Base-by-base conservation (phyloP, 1,140 invertebrate genomes). In the Lasioglossum baleicum region DNA sequence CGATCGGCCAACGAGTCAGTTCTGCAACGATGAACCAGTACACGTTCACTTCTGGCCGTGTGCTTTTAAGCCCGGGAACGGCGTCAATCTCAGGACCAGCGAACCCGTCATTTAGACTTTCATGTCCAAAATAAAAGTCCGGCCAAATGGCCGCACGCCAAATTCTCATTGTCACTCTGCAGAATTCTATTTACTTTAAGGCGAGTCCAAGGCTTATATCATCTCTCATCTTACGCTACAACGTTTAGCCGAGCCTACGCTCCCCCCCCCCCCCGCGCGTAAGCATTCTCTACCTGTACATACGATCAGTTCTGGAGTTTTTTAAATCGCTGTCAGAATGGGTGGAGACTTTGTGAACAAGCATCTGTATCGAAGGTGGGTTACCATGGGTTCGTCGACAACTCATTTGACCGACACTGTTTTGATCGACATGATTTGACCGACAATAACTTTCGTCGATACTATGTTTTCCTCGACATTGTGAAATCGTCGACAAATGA, bases 61-160 rank as follows among this genome's bases (percentile, higher is more conserved):
- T 67, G 68, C 83, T 81, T 84, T 84, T 78, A 84, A 84, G 72
- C 69, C 17, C 70, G 60, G 42, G 61, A 67, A 13, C 72, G 66
- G 80, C 80, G 79, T 77, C 83, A 84, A 79, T 85, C 83, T 82
- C 72, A 53, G 58, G 67, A 42, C 66, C 61, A 56, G 58, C 56
- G 63, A 82, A 60, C 64, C 61, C 53, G 61, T 67, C 71, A 75
- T 87, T 87, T 87, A 87, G 84, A 87, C 82, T 87, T 87, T 84
- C 79, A 74, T 72, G 75, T 82, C 56, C 26, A 60, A 87, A 87
- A 87, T 87, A 87, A 87, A 87, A 87, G 75, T 82, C 65, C 31
- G 73, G 85, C 75, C 82, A 84, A 72, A 86, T 87, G 86, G 86
- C 86, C 20, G 40, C 63, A 51, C 53, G 86, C 86, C 86, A 87